Evolutionary conservation across 2,797 vertebrate species (phyloP).

Genomic region (Oryzias sinensis): DNA sequence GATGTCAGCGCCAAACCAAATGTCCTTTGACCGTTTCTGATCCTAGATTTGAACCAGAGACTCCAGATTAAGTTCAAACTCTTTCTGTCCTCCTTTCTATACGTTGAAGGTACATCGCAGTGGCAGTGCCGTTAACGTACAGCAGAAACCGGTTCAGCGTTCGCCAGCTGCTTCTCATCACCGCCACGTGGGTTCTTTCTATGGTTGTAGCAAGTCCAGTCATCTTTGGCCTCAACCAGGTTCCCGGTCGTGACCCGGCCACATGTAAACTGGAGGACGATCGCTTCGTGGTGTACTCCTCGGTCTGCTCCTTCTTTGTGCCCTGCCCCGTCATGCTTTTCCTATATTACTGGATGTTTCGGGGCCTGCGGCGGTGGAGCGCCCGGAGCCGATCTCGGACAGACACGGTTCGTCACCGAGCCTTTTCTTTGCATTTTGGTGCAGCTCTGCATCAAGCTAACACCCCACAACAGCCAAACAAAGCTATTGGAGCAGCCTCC

Average conservation of each 20-base stretch:
- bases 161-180: constrained; percentile 74
- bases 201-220: constrained; percentile 76
- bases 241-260: constrained; percentile 62
- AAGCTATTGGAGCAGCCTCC: constrained; percentile 9
- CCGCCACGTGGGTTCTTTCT: constrained; percentile 77
- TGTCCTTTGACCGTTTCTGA: too few species aligned
- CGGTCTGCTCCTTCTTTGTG: constrained; percentile 79
- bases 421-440: constrained; percentile 57
- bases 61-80: too few species aligned
- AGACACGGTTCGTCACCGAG: constrained; percentile 10
- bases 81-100: background rate
- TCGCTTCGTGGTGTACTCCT: constrained; percentile 78
- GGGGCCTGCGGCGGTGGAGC: constrained; percentile 73
- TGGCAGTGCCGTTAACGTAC: constrained; percentile 78
- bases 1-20: too few species aligned
- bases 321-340: constrained; percentile 79
- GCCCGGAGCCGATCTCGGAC: constrained; percentile 55
- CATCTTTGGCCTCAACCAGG: constrained; percentile 77
- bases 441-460: constrained; percentile 47
- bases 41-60: too few species aligned
- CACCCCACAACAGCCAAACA: background rate
- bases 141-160: constrained; percentile 80
- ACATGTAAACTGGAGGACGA: constrained; percentile 77
- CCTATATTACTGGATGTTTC: constrained; percentile 79
- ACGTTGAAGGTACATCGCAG: constrained; percentile 73